A percentile compares a stretch with the other conserved stretches of the same genome.
Evolutionary conservation across 2,113 vertebrate species (phyloP).

Genomic region (Epinephelus cyanopodus): DNA sequence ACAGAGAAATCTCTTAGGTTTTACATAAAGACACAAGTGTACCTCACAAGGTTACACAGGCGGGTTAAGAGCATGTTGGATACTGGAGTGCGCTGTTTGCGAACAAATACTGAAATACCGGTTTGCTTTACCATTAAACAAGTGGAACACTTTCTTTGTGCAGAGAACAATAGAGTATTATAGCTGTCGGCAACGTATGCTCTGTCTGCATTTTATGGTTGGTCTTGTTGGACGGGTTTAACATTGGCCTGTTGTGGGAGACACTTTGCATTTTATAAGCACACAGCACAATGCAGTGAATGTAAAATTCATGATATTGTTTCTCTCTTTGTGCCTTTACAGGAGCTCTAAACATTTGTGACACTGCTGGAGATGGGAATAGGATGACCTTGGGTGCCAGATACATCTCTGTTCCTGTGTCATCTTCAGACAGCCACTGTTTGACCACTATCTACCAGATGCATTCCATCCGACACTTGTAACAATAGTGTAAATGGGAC

Average conservation of each 20-base stretch:
- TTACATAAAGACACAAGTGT: constrained; percentile 74
- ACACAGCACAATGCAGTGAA: constrained; percentile 32
- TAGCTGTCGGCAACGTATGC: neutral
- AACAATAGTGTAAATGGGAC: constrained; percentile 85
- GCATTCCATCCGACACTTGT: constrained; percentile 82
- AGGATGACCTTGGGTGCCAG: constrained; percentile 81
- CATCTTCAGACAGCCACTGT: constrained; percentile 79
- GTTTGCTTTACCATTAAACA: constrained; percentile 30
- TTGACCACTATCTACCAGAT: constrained; percentile 79
- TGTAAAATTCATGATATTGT: constrained; percentile 66
- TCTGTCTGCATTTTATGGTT: neutral
- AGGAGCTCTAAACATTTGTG: constrained; percentile 52
- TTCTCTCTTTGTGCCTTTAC: constrained; percentile 51
- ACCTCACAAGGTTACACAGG: constrained; percentile 79
- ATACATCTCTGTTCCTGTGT: constrained; percentile 75
- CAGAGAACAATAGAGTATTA: constrained; percentile 17
- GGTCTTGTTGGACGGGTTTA: constrained; percentile 33
- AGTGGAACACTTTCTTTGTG: constrained; percentile 11
- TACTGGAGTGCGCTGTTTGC: constrained; percentile 28
- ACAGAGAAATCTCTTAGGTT: constrained; percentile 81
- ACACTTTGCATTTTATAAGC: constrained; percentile 53
- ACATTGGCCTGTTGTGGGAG: constrained; percentile 34
- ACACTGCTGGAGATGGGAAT: constrained; percentile 60
- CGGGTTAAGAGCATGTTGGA: constrained; percentile 55
- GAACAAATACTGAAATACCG: constrained; percentile 30